A percentile compares a stretch with the other conserved stretches of the same genome.
Evolutionary conservation across 2,797 vertebrate species (phyloP).

Genomic region (Miichthys miiuy): DNA sequence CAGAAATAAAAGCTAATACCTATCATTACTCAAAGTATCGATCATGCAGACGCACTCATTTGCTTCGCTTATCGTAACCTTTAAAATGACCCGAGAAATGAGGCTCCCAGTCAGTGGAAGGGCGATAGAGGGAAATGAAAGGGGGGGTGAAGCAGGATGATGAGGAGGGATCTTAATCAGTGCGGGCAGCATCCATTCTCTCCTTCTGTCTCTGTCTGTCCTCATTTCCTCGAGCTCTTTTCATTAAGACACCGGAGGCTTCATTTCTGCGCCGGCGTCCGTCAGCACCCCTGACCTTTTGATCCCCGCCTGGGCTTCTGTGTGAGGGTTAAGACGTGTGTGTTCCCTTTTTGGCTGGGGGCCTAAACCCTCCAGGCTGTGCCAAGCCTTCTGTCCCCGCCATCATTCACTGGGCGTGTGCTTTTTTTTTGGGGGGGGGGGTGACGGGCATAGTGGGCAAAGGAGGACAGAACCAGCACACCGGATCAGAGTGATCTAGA

Average conservation of each 20-base stretch:
- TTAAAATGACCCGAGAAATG: conserved; percentile 44
- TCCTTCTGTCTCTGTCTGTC: conserved; percentile 69
- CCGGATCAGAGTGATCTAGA: conserved; percentile 3
- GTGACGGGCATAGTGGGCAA: neutral
- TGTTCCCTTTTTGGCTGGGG: conserved; percentile 12
- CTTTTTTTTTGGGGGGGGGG: neutral
- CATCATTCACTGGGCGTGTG: conserved; percentile 24
- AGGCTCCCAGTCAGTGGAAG: conserved; percentile 21
- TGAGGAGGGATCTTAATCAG: conserved; percentile 63
- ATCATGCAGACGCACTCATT: conserved; percentile 28
- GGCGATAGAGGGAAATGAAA: conserved; percentile 26
- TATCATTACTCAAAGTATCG: conserved; percentile 21
- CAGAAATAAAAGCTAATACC: conserved; percentile 16
- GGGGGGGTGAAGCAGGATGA: conserved; percentile 28
- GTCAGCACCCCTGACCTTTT: conserved; percentile 61
- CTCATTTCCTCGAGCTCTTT: conserved; percentile 60
- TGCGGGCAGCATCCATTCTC: conserved; percentile 52
- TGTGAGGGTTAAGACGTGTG: conserved; percentile 21
- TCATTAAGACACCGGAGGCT: conserved; percentile 63
- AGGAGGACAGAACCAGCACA: neutral
- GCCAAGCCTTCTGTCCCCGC: conserved; percentile 43
- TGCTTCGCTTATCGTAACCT: conserved; percentile 53
- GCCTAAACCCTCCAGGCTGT: conserved; percentile 3
- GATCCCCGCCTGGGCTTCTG: conserved; percentile 15
- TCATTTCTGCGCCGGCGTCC: conserved; percentile 39